Conservation (phyloP, 2,113 vertebrate genomes). For the Hyla sarda region DNA sequence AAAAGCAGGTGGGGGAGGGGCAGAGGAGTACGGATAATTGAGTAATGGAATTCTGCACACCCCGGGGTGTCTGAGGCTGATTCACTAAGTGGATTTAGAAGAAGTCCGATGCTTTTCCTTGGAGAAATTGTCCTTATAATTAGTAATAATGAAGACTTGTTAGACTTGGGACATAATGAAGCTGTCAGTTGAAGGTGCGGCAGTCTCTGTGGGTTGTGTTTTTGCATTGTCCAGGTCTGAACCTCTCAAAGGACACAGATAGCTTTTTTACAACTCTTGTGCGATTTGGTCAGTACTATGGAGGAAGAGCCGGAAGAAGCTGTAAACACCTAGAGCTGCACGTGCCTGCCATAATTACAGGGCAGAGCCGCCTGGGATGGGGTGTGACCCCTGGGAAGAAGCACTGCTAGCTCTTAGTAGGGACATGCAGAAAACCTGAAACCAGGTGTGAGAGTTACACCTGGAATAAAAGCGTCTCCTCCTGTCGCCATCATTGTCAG, state of each 20-base stretch:
- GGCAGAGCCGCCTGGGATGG: neutral
- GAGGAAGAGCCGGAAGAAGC: neutral
- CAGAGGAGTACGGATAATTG: neutral
- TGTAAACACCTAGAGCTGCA: neutral
- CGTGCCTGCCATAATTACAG: constrained; percentile 40
- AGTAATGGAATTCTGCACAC: neutral
- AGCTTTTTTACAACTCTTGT: too few relatives aligned
- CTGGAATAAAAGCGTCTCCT: constrained; percentile 21
- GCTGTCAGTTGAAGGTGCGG: neutral
- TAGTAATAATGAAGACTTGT: neutral
- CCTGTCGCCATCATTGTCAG: neutral
- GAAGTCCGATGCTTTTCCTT: neutral
- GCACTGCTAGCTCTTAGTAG: neutral
- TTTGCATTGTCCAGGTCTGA: too few relatives aligned
- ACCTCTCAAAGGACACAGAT: too few relatives aligned
- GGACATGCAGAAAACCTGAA: constrained; percentile 37
- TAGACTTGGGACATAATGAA: neutral
- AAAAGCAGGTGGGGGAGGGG: neutral
- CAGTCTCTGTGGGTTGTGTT: neutral
- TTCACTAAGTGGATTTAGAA: neutral
- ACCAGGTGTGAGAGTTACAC: constrained; percentile 56
- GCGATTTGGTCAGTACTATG: neutral
- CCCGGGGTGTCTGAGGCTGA: neutral
- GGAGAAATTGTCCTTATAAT: neutral
- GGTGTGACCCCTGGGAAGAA: constrained; percentile 49